Evolutionary conservation across 2,797 vertebrate species (phyloP).

Genomic region (Ispidina lecontei): DNA sequence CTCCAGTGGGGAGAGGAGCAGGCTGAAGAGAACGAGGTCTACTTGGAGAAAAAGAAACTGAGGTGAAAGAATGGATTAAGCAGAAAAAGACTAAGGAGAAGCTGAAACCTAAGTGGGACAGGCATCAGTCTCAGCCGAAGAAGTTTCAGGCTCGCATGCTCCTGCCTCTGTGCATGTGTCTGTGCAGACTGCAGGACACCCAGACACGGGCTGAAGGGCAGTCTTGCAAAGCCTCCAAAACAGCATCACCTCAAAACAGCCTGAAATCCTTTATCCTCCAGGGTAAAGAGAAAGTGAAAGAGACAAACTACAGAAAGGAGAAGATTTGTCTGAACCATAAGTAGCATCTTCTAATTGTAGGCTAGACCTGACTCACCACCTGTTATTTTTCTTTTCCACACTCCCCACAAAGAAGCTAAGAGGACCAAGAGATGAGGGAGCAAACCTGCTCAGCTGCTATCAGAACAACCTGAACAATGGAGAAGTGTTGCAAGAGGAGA

Average conservation of each 20-base stretch:
- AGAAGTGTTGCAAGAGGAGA: slow-evolving; percentile 12
- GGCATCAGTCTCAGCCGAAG: background rate
- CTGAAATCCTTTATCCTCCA: background rate
- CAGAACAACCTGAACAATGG: slow-evolving; percentile 7
- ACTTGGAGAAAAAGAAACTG: background rate
- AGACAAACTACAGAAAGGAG: background rate
- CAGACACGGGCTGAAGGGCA: background rate
- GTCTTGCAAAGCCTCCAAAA: background rate
- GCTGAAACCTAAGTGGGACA: slow-evolving; percentile 9
- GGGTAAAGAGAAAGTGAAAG: slow-evolving; percentile 10
- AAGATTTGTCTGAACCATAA: background rate
- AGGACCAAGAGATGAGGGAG: background rate
- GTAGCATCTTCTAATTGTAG: background rate
- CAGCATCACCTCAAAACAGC: background rate
- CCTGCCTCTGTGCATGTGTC: background rate
- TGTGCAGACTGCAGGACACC: background rate
- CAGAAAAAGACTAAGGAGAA: background rate
- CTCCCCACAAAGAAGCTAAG: background rate
- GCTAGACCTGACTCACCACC: background rate
- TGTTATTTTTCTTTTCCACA: background rate
- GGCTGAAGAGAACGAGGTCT: slow-evolving; percentile 17
- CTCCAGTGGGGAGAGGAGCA: background rate
- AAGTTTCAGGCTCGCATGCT: fast-evolving
- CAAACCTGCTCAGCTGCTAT: background rate
- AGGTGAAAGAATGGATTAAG: slow-evolving; percentile 1